Base-by-base conservation (phyloP, 2,888 invertebrate genomes). In the Caenorhabditis sp. region DNA sequence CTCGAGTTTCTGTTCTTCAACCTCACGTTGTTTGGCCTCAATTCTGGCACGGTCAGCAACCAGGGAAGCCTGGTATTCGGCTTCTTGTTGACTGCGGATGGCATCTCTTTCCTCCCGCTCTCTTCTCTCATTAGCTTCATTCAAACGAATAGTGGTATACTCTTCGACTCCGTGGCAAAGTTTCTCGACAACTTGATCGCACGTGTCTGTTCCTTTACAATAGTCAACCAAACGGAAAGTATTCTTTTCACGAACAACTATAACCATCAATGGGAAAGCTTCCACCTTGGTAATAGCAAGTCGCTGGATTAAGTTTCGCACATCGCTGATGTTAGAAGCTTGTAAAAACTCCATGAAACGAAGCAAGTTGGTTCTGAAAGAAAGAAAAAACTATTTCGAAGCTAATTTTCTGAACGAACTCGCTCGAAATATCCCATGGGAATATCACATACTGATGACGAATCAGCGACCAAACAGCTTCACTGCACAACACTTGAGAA, bases 391-490 rank as follows among this genome's bases (percentile, higher is more conserved):
- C 40, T 32, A 37, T 32, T n/a, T n/a, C n/a, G n/a, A 24, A 9
- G 24, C 47, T 26, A 47, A 28, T 8, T 64, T 3, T 28, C 4
- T 3, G 40, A 60, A 72, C 62, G 40, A 15, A 82, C 82, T 62
- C 72, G 88, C 95, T 94, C 11, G 98, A 97, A 87, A 98, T 94
- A 93, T 98, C 98, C 98, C 98, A 99, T 78, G 97, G 97, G 95
- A 97, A 98, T 1, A 97, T 94, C 56, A 98, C 94, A 93, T 97
- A 98, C 93, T 97, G 96, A 74, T 95, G 95, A 72, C 95, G 95
- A 58, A 99, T 94, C 80, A 96, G 95, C 92, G 96, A 95, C 90
- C 97, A 95, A 64, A 98, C 95, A 20, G 96, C 95, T 91, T 97
- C 97, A 90, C 95, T 95, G 92, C 97, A 97, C 86, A 98, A 94